A percentile compares a stretch with the other conserved stretches of the same genome.
These are phyloP conservation scores for Tichodroma muraria DNA, from an alignment of 2,113 vertebrate species.

Conservation along the genomic window DNA sequence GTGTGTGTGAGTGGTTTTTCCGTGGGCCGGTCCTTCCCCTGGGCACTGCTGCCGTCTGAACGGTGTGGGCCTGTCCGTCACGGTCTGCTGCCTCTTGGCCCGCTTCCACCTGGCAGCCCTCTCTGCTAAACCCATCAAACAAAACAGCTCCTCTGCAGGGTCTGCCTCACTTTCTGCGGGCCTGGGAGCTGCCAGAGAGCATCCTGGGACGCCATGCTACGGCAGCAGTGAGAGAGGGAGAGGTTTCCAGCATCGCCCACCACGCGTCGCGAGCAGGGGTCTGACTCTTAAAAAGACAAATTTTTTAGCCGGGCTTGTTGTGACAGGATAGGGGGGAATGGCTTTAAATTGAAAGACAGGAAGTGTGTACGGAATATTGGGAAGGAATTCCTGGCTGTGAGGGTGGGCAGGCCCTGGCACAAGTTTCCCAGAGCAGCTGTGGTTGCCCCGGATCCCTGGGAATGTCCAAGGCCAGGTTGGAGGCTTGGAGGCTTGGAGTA, in stretches of 20 bases:
- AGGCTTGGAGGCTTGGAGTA: fast-evolving
- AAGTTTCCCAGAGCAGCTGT: not conserved
- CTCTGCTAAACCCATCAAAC: not conserved
- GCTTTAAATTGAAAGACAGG: not conserved
- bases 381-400: fast-evolving
- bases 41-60: not conserved
- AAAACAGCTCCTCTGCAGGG: not conserved
- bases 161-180: not conserved
- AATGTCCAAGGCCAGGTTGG: not conserved
- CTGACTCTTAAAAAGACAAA: not conserved
- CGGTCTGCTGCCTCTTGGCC: slow-evolving; percentile 15
- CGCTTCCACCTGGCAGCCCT: slow-evolving; percentile 1
- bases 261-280: fast-evolving
- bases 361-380: too few species aligned
- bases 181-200: not conserved
- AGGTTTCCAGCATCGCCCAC: not conserved
- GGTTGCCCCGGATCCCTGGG: not conserved
- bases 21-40: not conserved
- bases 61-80: not conserved
- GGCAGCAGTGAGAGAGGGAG: not conserved
- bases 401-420: not conserved
- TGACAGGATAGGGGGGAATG: not conserved
- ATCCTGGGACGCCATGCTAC: fast-evolving
- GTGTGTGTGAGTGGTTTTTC: not conserved
- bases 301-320: not conserved